Conservation (phyloP, 1,140 invertebrate species). For the Euwallacea fornicatus region DNA sequence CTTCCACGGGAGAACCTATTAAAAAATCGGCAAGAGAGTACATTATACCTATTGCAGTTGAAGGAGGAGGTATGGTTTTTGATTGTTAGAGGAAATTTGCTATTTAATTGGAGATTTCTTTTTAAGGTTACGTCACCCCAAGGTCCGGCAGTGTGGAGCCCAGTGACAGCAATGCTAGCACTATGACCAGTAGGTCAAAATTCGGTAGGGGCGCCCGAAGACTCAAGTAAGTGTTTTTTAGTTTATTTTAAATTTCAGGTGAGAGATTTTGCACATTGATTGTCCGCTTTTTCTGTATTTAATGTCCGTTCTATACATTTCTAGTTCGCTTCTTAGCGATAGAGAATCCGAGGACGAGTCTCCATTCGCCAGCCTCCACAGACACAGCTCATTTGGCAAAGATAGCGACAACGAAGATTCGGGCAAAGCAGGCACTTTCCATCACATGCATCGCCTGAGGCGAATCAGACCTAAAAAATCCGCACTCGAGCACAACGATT, state of each 20-base stretch:
- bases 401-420: conserved; percentile 58
- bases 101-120: neutral
- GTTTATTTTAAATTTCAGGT: conserved; percentile 49
- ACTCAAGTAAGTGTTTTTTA: conserved; percentile 57
- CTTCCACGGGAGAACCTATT: conserved; percentile 67
- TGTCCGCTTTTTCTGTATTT: neutral
- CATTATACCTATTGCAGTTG: conserved; percentile 88
- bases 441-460: conserved; percentile 73
- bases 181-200: conserved; percentile 50
- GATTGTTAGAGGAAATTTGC: neutral
- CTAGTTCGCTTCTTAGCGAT: conserved; percentile 66
- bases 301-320: conserved; percentile 21
- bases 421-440: conserved; percentile 59
- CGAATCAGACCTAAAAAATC: conserved; percentile 71
- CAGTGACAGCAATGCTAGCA: conserved; percentile 60
- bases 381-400: conserved; percentile 55
- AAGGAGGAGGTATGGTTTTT: conserved; percentile 63
- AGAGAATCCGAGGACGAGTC: conserved; percentile 74
- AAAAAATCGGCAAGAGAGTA: conserved; percentile 86
- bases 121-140: conserved; percentile 75
- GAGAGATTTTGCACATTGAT: neutral
- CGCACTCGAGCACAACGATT: conserved; percentile 72
- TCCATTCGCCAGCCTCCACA: conserved; percentile 50
- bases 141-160: conserved; percentile 74
- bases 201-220: conserved; percentile 57